A percentile compares a stretch with the other conserved stretches of the same genome.
phyloP scores from a whole-genome alignment of 2,797 vertebrate genomes.

The Chloroceryle inda region DNA sequence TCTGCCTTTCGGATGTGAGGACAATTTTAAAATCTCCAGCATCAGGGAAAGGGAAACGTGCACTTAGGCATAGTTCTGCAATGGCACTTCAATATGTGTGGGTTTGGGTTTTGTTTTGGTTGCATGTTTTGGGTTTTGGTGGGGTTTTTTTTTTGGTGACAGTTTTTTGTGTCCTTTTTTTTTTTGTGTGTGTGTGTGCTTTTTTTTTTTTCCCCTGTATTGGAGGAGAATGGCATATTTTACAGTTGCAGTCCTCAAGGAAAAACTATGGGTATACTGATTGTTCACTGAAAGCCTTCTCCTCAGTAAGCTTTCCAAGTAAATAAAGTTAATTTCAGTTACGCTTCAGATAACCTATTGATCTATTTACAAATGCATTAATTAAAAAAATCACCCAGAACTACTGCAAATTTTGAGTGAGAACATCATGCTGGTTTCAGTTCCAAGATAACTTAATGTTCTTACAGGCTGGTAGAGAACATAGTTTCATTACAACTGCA shows the following conservation, averaged over 20 bases:
- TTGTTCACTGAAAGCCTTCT: neutral
- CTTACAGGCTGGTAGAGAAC: neutral
- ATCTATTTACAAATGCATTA: neutral
- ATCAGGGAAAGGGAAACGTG: accelerated
- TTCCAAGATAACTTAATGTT: slow-evolving; percentile 43
- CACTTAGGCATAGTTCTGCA: neutral
- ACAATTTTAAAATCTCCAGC: neutral
- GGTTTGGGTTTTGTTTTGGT: too few relatives aligned
- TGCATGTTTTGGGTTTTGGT: too few relatives aligned
- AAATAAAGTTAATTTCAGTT: neutral
- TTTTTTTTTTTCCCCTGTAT: accelerated
- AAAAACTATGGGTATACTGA: neutral
- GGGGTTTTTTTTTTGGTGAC: too few relatives aligned
- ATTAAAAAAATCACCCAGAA: neutral
- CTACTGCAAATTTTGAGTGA: neutral
- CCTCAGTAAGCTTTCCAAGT: neutral
- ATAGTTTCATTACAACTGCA: slow-evolving; percentile 20
- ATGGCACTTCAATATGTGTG: neutral
- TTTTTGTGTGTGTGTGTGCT: too few relatives aligned
- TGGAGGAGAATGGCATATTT: neutral
- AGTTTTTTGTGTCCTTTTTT: too few relatives aligned
- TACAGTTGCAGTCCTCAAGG: neutral
- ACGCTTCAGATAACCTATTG: neutral
- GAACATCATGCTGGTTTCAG: neutral
- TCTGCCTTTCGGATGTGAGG: neutral